Evolutionary conservation across 2,113 vertebrate genomes (phyloP), one percentile per base, ranked within the genome.

Genomic region (Quiscalus mexicanus): DNA sequence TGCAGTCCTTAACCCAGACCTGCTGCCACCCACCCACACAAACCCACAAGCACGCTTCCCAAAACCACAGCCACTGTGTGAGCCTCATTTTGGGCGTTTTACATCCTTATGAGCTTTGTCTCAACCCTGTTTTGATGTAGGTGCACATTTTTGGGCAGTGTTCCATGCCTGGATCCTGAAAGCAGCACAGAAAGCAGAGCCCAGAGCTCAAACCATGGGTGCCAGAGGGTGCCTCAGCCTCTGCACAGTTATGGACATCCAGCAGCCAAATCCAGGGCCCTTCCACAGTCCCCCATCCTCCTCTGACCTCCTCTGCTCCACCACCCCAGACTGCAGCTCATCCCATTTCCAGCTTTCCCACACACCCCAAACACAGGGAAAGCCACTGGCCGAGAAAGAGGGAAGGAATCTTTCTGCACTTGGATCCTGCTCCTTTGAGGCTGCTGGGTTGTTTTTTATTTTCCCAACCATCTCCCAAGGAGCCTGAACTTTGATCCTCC

Each of bases 401-500:
- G 21, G 67, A 6, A 17, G 49, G 21, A 87, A 76, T 35, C 19
- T 64, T 65, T 75, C 45, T 71, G 68, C 55, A 49, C 56, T 76
- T 24, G 1, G 7, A 90, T 37, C 42, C 52, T 28, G 41, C 84
- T 94, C 85, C 79, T 87, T 88, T 28, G 20, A 87, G 87, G 41
- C 16, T 12, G 47, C 15, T 13, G 52, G 21, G 7, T 28, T 33
- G 41, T 3, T 15, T 21, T 24, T 91, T 68, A 63, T 91, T 73
- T 33, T 62, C 55, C 81, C 47, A 86, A 35, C 71, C 3, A 5
- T 68, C 85, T 87, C 83, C 90, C 80, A 75, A 65, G 63, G 83
- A 96, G 37, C 25, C 80, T 84, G 76, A 86, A 76, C 68, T 94
- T 92, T 70, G 53, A 79, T 84, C 70, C n/a, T 50, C 11, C 41